Evolutionary conservation across 2,888 invertebrate species (phyloP).

Genomic region (Euzetes globulus): DNA sequence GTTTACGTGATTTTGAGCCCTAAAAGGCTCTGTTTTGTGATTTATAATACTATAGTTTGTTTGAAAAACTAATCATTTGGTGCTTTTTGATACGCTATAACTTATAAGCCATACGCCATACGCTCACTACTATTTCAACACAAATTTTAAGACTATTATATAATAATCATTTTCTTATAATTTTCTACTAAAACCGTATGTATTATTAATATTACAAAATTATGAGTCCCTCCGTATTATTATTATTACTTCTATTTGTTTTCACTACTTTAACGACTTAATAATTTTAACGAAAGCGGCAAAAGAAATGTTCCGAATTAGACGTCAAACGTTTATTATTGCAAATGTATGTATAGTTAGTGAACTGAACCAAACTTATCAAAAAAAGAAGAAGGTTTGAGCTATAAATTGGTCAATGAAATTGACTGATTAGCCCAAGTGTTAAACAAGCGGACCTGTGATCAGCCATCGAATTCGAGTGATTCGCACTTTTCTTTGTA

Average conservation of each 20-base stretch:
- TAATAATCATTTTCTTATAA: not conserved
- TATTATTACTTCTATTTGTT: not conserved
- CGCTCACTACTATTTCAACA: slow-evolving; percentile 6
- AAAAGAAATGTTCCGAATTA: not conserved
- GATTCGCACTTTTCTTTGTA: not conserved
- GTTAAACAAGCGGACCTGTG: slow-evolving; percentile 1
- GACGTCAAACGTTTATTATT: not conserved
- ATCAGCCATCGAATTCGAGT: not conserved
- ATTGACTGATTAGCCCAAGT: slow-evolving; percentile 9
- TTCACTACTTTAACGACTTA: not conserved
- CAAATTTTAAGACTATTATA: not conserved
- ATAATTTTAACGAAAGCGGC: not conserved
- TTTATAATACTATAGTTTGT: not conserved
- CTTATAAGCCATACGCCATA: not conserved
- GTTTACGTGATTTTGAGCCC: slow-evolving; percentile 7
- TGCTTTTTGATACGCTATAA: slow-evolving; percentile 10
- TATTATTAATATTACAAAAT: not conserved
- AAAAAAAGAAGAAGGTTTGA: not conserved
- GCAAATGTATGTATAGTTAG: not conserved
- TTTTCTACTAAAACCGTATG: not conserved
- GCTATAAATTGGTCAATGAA: not conserved
- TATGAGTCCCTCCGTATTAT: slow-evolving; percentile 14
- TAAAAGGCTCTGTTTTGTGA: slow-evolving; percentile 10
- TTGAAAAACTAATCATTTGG: slow-evolving; percentile 14
- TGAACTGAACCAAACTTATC: too few species aligned